Evolutionary conservation across 2,797 vertebrate genomes (phyloP).

Genomic region (Tangara arthus): DNA sequence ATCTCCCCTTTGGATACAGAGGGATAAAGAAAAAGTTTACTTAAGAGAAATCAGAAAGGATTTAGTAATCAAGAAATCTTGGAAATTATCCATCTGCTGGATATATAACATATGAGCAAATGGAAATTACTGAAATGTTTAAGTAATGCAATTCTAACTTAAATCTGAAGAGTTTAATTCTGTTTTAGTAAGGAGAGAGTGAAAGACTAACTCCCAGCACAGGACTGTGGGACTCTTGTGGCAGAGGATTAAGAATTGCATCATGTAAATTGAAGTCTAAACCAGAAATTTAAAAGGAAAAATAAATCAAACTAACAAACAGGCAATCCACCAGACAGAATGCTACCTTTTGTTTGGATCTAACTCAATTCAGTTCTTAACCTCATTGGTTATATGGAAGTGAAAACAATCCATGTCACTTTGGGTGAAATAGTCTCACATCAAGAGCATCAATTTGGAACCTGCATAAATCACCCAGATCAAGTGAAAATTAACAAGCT

Average conservation of each 20-base stretch:
- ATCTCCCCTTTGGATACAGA: not conserved
- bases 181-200: not conserved
- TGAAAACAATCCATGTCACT: not conserved
- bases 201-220: not conserved
- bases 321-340: not conserved
- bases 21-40: conserved; percentile 27
- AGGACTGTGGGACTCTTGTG: not conserved
- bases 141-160: conserved; percentile 47
- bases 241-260: conserved; percentile 2
- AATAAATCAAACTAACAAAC: not conserved
- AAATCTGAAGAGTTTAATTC: conserved; percentile 35
- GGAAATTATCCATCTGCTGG: conserved; percentile 39
- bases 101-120: conserved; percentile 46
- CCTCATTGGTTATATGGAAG: not conserved
- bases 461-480: conserved; percentile 33
- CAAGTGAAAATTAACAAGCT: conserved; percentile 60
- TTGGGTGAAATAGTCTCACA: conserved; percentile 4
- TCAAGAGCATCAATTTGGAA: conserved; percentile 38
- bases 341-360: conserved; percentile 26
- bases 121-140: conserved; percentile 37
- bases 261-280: conserved; percentile 17
- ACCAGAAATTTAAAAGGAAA: conserved; percentile 46
- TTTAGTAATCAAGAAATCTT: conserved; percentile 62
- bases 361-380: conserved; percentile 10
- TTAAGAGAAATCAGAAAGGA: conserved; percentile 54